A percentile compares a stretch with the other conserved stretches of the same genome.
Evolutionary conservation across 2,797 vertebrate species (phyloP).

Genomic region (Ptychadena robeensis): DNA sequence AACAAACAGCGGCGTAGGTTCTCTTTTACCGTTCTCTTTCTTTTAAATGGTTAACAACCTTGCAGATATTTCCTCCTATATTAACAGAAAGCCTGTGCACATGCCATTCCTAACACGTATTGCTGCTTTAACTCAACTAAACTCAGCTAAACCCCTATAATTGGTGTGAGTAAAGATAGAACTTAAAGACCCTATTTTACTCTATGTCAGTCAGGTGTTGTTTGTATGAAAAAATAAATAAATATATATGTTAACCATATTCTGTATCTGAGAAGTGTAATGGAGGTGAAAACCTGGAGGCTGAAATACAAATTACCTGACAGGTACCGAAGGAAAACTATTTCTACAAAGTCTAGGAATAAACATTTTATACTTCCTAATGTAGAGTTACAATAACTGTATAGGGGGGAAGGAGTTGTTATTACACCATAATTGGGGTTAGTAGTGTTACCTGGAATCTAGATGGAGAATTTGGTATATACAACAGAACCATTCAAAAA

Average conservation of each 20-base stretch:
- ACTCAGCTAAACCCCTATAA: conserved; percentile 25
- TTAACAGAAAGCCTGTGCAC: conserved; percentile 31
- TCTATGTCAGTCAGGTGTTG: conserved; percentile 12
- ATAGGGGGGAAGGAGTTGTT: too few relatives aligned
- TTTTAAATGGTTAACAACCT: background rate
- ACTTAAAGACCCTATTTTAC: background rate
- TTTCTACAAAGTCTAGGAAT: background rate
- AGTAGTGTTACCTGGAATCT: too few relatives aligned
- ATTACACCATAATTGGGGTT: too few relatives aligned
- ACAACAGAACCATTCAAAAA: too few relatives aligned
- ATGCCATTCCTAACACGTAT: conserved; percentile 7
- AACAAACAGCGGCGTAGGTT: too few relatives aligned
- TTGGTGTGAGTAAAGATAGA: conserved; percentile 4
- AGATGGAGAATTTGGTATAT: too few relatives aligned
- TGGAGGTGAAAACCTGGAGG: background rate
- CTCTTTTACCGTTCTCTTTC: too few relatives aligned
- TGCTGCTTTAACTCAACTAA: conserved; percentile 23
- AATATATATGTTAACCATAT: background rate
- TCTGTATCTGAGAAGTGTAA: background rate
- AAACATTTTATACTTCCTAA: too few relatives aligned
- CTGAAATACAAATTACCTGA: background rate
- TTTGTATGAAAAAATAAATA: conserved; percentile 10
- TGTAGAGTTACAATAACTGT: too few relatives aligned
- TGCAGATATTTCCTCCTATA: conserved; percentile 10
- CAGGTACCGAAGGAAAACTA: background rate